These are phyloP conservation scores for Bufotes viridis DNA, from an alignment of 2,797 vertebrate genomes.

Conservation along the genomic window DNA sequence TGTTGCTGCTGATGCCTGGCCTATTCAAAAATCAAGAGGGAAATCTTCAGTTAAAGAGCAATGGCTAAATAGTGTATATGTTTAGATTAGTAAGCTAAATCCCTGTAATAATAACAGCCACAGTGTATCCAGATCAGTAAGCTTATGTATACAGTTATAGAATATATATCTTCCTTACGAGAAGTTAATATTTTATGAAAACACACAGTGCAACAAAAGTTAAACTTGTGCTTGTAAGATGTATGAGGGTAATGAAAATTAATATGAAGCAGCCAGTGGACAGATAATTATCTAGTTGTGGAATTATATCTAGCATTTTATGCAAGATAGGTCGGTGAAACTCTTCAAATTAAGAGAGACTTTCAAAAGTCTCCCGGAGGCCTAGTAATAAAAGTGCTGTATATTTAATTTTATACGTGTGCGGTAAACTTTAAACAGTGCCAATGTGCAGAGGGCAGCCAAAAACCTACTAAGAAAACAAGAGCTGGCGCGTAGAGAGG, in stretches of 20 bases:
- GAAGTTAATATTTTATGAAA: constrained; percentile 51
- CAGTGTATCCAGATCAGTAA: constrained; percentile 21
- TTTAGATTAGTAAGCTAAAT: background rate
- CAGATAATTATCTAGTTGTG: constrained; percentile 35
- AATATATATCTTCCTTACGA: constrained; percentile 13
- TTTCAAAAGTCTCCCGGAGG: constrained; percentile 50
- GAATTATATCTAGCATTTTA: constrained; percentile 39
- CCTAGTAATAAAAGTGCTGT: constrained; percentile 41
- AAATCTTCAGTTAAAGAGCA: background rate
- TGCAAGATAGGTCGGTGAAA: constrained; percentile 40
- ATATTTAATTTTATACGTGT: constrained; percentile 45
- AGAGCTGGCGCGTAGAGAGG: background rate
- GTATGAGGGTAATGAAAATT: constrained; percentile 38
- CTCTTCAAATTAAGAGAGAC: constrained; percentile 50
- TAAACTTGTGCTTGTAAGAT: constrained; percentile 31
- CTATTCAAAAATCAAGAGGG: no score
- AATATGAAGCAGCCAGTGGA: constrained; percentile 34
- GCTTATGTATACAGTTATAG: constrained; percentile 43
- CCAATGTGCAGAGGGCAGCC: constrained; percentile 16
- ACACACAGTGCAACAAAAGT: constrained; percentile 41
- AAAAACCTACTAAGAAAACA: constrained; percentile 19
- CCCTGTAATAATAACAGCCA: constrained; percentile 1
- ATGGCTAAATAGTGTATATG: background rate
- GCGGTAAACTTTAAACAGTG: constrained; percentile 36
- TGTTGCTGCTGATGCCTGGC: no score